Conservation (phyloP, 2,888 invertebrate genomes). For the Drosophila cognata region DNA sequence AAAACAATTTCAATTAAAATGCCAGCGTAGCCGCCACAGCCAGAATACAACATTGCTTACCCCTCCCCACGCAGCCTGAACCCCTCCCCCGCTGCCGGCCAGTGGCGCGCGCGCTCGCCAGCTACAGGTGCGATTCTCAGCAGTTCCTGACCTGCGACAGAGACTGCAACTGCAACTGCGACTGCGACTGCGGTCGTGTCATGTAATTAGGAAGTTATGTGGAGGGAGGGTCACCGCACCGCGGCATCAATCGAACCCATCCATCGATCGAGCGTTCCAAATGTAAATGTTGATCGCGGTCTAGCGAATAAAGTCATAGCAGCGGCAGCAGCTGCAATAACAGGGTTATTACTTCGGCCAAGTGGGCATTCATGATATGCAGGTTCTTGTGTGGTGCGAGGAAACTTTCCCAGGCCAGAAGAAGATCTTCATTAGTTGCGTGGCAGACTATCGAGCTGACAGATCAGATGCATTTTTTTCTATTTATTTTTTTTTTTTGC, state of each 20-base stretch:
- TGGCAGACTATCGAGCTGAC: conserved; percentile 42
- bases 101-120: conserved; percentile 47
- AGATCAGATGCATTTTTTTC: conserved; percentile 36
- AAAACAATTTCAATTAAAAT: conserved; percentile 82
- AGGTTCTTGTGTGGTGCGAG: conserved; percentile 22
- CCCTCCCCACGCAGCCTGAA: neutral
- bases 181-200: conserved; percentile 68
- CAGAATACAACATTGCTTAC: neutral
- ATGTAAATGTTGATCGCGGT: conserved; percentile 48
- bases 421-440: conserved; percentile 70
- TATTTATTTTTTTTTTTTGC: neutral
- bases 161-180: neutral
- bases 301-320: conserved; percentile 63
- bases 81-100: conserved; percentile 28
- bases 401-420: conserved; percentile 64
- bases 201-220: conserved; percentile 75
- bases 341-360: conserved; percentile 16
- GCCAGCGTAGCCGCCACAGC: conserved; percentile 47
- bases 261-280: conserved; percentile 43
- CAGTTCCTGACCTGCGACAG: conserved; percentile 39
- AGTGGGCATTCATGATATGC: conserved; percentile 61
- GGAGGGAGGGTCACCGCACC: conserved; percentile 35
- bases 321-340: conserved; percentile 49
- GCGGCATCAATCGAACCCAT: conserved; percentile 45
- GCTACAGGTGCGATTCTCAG: conserved; percentile 61